Conservation (phyloP, 2,113 vertebrate species). For the Balaenoptera acutorostrata region DNA sequence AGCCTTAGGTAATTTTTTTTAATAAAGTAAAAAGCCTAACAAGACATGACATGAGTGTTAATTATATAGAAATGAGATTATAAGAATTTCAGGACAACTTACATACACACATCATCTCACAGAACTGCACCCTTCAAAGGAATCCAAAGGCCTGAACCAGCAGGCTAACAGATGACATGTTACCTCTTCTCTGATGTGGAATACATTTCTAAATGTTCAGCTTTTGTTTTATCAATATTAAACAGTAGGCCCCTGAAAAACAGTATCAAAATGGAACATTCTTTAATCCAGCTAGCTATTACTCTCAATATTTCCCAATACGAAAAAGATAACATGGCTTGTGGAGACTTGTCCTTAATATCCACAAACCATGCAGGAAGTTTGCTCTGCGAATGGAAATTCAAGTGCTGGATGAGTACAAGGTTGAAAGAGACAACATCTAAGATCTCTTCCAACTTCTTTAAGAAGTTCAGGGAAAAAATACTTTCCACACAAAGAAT, state of each 20-base stretch:
- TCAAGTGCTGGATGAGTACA: neutral
- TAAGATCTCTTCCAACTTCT: slow-evolving; percentile 2
- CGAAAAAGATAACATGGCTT: neutral
- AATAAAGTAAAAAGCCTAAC: slow-evolving; percentile 16
- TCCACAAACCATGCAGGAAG: neutral
- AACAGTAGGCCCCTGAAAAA: neutral
- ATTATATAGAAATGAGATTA: neutral
- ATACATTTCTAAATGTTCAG: neutral
- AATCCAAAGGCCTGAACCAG: neutral
- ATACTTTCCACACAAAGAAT: neutral
- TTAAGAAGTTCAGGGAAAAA: neutral
- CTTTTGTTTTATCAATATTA: slow-evolving; percentile 14
- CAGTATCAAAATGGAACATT: neutral
- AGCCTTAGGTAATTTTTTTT: neutral
- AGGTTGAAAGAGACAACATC: neutral
- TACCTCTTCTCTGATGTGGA: neutral
- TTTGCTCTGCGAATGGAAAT: neutral
- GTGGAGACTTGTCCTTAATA: neutral
- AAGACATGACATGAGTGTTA: neutral
- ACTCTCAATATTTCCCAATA: neutral
- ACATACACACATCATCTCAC: neutral
- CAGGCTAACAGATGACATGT: neutral
- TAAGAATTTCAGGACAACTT: slow-evolving; percentile 1
- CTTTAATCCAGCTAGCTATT: neutral
- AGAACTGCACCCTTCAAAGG: neutral